Evolutionary conservation across 1,140 invertebrate species (phyloP), one percentile per base, ranked within the genome.

Genomic region (Drosophila insularis): DNA sequence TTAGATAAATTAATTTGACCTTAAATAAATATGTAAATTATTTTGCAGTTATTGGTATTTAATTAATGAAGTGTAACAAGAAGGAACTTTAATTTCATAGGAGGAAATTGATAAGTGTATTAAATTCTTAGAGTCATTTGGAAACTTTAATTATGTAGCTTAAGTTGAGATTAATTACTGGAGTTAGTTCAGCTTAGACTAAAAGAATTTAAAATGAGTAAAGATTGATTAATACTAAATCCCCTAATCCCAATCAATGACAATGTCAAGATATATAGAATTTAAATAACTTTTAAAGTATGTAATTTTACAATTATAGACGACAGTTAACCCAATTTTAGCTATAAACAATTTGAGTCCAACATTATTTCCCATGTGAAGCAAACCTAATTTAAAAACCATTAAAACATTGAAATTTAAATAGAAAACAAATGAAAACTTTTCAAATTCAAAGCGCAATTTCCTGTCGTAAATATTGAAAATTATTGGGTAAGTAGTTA

Each of bases 381-480:
- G 69, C 60, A 62, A 71, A 60, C 50, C 67, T 62, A 67, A 79
- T 87, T 87, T 65, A 87, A 82, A 79, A 68, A 66, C 61, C 39
- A 71, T 86, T 73, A 87, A 68, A 70, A 70, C 65, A 62, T 50
- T 71, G 35, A 68, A 39, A 27, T 50, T 35, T 31, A 40, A 21
- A 59, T 54, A 64, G 46, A 63, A 74, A 74, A 68, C 64, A 61
- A 71, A 66, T 59, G 62, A 69, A 85, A 78, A 86, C 61, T 65
- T 87, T 87, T 87, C 56, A 67, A 78, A 86, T 87, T 81, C 82
- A 78, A 87, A 71, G 62, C 82, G 79, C 82, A 86, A 86, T 87
- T 86, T 86, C 82, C 82, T 86, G 82, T 87, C 82, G 79, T 86
- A 86, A 86, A 86, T 87, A 82, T 72, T 74, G 72, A 71, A 81